A percentile compares a stretch with the other conserved stretches of the same genome.
These are phyloP conservation scores for Callithrix jacchus DNA, from an alignment of 2,113 vertebrate genomes.

Conservation along the genomic window DNA sequence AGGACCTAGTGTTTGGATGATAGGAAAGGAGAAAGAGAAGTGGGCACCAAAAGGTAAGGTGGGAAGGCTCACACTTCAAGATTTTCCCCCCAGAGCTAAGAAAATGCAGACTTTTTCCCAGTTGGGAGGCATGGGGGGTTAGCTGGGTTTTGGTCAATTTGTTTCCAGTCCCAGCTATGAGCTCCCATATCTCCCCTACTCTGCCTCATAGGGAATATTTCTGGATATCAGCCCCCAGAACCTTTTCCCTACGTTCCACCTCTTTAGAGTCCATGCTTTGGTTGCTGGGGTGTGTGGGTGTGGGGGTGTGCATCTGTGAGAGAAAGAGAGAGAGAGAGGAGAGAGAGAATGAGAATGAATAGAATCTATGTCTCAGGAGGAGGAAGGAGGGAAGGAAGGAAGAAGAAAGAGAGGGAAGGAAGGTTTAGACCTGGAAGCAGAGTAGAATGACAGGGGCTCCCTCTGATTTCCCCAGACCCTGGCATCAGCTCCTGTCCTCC, in stretches of 20 bases:
- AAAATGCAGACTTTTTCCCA: slow-evolving; percentile 19
- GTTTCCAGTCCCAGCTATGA: too few relatives aligned
- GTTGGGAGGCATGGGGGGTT: background rate
- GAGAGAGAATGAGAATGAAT: background rate
- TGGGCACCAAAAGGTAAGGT: background rate
- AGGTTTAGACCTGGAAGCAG: background rate
- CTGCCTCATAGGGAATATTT: background rate
- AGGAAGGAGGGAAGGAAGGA: background rate
- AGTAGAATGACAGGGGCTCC: background rate
- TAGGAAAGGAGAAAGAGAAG: background rate
- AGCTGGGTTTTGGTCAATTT: background rate
- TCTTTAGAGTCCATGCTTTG: slow-evolving; percentile 33
- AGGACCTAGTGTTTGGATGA: background rate
- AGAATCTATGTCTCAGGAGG: background rate
- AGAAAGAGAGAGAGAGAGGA: background rate
- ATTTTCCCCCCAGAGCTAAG: background rate
- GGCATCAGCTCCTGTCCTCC: background rate
- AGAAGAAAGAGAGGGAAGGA: background rate
- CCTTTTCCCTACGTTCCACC: background rate
- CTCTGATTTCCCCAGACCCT: background rate
- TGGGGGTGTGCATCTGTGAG: background rate
- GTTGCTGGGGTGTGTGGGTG: background rate
- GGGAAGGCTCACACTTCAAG: background rate
- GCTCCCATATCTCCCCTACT: too few relatives aligned
- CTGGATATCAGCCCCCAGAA: background rate